These are phyloP conservation scores for Pterobdella sp. DNA, from an alignment of 2,888 invertebrate genomes.

Conservation along the genomic window DNA sequence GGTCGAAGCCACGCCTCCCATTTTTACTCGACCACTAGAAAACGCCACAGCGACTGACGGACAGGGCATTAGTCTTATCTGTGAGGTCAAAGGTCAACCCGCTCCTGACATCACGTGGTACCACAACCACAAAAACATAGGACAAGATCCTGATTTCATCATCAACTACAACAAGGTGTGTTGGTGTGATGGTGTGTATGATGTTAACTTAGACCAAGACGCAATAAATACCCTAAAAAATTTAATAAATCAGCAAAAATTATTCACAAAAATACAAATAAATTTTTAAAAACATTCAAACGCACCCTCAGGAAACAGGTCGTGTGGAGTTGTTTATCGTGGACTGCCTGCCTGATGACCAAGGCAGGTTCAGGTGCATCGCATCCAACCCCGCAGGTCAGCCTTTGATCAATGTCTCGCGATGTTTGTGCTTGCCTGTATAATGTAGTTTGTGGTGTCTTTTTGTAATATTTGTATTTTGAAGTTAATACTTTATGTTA, in stretches of 20 bases:
- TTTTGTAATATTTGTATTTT: too few relatives aligned
- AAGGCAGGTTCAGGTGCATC: slow-evolving; percentile 59
- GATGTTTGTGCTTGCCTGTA: too few relatives aligned
- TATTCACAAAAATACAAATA: neutral
- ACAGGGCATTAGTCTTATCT: slow-evolving; percentile 45
- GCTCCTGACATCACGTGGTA: slow-evolving; percentile 49
- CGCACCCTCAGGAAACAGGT: slow-evolving; percentile 46
- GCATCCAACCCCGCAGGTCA: slow-evolving; percentile 61
- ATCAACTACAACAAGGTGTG: slow-evolving; percentile 47
- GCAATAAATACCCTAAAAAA: too few relatives aligned
- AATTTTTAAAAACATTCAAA: neutral
- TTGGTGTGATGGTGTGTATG: slow-evolving; percentile 46
- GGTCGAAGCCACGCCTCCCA: slow-evolving; percentile 40
- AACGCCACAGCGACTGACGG: slow-evolving; percentile 43
- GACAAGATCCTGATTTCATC: slow-evolving; percentile 49
- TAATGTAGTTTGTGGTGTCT: too few relatives aligned
- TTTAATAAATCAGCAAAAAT: too few relatives aligned
- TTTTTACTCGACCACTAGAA: slow-evolving; percentile 43
- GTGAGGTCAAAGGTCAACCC: slow-evolving; percentile 46
- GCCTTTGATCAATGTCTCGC: too few relatives aligned
- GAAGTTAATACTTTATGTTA: too few relatives aligned
- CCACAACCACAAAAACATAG: slow-evolving; percentile 50
- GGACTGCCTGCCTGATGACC: slow-evolving; percentile 51
- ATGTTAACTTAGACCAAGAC: slow-evolving; percentile 51
- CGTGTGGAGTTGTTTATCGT: slow-evolving; percentile 48